These are phyloP conservation scores for Lathamus discolor DNA, from an alignment of 2,113 vertebrate species.

Conservation along the genomic window DNA sequence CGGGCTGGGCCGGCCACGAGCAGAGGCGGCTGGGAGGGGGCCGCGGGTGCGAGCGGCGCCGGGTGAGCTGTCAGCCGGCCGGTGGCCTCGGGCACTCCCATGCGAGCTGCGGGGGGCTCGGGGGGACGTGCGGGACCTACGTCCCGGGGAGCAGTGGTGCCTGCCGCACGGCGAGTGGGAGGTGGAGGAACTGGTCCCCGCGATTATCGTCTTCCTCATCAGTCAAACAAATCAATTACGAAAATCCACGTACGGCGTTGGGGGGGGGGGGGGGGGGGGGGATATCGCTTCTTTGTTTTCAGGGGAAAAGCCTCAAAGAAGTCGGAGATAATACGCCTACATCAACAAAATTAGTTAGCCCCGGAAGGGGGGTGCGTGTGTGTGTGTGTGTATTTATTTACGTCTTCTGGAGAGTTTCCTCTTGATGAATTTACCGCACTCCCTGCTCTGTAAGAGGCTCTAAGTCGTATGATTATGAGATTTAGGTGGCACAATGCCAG, in stretches of 20 bases:
- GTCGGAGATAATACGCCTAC: background rate
- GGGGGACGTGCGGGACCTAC: background rate
- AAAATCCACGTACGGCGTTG: background rate
- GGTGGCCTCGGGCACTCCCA: background rate
- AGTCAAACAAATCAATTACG: background rate
- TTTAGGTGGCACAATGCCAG: background rate
- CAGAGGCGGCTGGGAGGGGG: background rate
- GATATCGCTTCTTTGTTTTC: constrained; percentile 32
- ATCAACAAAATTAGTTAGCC: background rate
- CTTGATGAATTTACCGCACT: background rate
- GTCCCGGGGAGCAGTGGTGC: background rate
- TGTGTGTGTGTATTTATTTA: background rate
- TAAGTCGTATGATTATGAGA: background rate
- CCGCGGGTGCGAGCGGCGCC: background rate
- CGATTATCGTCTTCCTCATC: background rate
- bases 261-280: background rate
- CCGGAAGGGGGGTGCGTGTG: background rate
- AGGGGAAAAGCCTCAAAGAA: background rate
- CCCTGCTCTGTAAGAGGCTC: accelerated
- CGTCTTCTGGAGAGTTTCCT: constrained; percentile 5
- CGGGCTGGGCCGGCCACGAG: background rate
- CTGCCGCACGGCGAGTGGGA: background rate
- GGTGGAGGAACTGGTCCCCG: background rate
- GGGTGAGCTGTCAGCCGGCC: background rate
- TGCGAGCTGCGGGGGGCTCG: background rate